A percentile compares a stretch with the other conserved stretches of the same genome.
phyloP scores from a whole-genome alignment of 2,888 invertebrate species.

The Dasysyrphus tricinctus region DNA sequence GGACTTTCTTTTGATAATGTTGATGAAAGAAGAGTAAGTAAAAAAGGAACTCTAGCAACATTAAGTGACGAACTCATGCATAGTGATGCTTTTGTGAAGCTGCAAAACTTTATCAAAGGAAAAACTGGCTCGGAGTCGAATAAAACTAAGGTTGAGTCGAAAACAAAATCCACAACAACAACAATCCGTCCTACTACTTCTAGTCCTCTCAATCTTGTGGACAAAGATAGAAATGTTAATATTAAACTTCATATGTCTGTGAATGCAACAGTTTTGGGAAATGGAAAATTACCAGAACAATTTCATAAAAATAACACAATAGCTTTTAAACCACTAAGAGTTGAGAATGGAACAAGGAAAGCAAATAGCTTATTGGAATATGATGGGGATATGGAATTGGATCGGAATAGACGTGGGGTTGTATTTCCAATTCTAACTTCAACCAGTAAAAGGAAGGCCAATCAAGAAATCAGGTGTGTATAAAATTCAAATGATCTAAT shows the following conservation, averaged over 20 bases:
- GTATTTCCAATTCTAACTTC: slow-evolving; percentile 50
- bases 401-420: slow-evolving; percentile 36
- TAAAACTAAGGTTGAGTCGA: slow-evolving; percentile 6
- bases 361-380: background rate
- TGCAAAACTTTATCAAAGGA: slow-evolving; percentile 76
- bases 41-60: slow-evolving; percentile 43
- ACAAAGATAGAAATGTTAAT: slow-evolving; percentile 70
- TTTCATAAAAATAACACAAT: slow-evolving; percentile 57
- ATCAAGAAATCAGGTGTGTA: slow-evolving; percentile 49
- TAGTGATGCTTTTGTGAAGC: slow-evolving; percentile 71
- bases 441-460: slow-evolving; percentile 18
- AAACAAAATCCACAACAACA: slow-evolving; percentile 36
- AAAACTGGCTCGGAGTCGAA: background rate
- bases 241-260: slow-evolving; percentile 80
- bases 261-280: slow-evolving; percentile 79
- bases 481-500: background rate
- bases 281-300: slow-evolving; percentile 61
- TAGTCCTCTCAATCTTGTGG: slow-evolving; percentile 31
- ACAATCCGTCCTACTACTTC: background rate
- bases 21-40: slow-evolving; percentile 6
- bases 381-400: slow-evolving; percentile 15
- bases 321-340: slow-evolving; percentile 15
- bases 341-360: background rate
- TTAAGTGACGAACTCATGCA: slow-evolving; percentile 75
- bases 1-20: slow-evolving; percentile 68